A percentile compares a stretch with the other conserved stretches of the same genome.
Evolutionary conservation across 2,888 invertebrate species (phyloP).

Genomic region (Polyploca ridens): DNA sequence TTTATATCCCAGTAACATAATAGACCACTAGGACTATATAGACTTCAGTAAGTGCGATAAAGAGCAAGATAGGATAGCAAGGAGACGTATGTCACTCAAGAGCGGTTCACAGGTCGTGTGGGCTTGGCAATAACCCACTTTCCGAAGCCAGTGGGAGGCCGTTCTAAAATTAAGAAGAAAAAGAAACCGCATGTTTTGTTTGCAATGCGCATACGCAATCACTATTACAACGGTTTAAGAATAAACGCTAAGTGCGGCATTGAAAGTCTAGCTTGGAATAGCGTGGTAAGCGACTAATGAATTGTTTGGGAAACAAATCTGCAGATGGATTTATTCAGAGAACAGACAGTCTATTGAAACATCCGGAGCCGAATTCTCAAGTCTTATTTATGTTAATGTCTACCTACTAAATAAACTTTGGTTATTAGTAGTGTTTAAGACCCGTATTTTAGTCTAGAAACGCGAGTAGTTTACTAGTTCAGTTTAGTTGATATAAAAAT

Average conservation of each 20-base stretch:
- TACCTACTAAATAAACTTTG: no score
- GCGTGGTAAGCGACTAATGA: slow-evolving; percentile 38
- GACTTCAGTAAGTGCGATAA: slow-evolving; percentile 39
- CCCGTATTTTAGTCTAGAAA: no score
- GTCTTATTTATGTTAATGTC: background rate
- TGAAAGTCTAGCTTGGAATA: slow-evolving; percentile 40
- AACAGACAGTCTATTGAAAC: background rate
- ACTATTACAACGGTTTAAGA: slow-evolving; percentile 65
- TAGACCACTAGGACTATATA: slow-evolving; percentile 43
- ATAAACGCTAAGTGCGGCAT: slow-evolving; percentile 54
- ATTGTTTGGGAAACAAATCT: slow-evolving; percentile 12
- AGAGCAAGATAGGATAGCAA: slow-evolving; percentile 52
- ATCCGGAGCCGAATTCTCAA: background rate
- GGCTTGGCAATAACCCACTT: slow-evolving; percentile 82
- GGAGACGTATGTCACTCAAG: slow-evolving; percentile 64
- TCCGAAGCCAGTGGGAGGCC: slow-evolving; percentile 74
- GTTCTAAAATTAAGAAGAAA: slow-evolving; percentile 72
- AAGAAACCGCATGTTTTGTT: slow-evolving; percentile 64
- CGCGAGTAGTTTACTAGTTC: no score
- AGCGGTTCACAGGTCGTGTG: slow-evolving; percentile 67
- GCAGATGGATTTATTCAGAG: slow-evolving; percentile 24
- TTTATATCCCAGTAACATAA: slow-evolving; percentile 51
- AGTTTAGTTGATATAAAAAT: no score
- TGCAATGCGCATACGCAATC: slow-evolving; percentile 61
- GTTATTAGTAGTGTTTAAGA: no score